phyloP scores from a whole-genome alignment of 2,888 invertebrate species.

The Acanthococcus lagerstroemiae region DNA sequence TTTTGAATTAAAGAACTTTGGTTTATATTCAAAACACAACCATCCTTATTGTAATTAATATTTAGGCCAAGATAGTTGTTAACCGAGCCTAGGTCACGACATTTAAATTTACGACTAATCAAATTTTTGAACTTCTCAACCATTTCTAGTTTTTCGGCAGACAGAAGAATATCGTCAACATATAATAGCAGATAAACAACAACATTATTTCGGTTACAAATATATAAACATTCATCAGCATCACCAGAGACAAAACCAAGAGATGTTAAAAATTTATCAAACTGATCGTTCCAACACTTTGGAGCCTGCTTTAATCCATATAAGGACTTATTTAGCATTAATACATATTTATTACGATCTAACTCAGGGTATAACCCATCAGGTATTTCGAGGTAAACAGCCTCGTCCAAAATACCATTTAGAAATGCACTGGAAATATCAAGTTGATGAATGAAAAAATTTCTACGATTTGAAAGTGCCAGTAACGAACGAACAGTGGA shows the following conservation, averaged over 20 bases:
- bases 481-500: slow-evolving; percentile 36
- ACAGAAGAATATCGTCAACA: neutral
- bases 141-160: neutral
- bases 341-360: slow-evolving; percentile 38
- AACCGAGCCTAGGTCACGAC: no score
- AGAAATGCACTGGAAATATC: slow-evolving; percentile 39
- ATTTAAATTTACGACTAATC: no score
- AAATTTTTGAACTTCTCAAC: neutral
- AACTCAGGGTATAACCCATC: slow-evolving; percentile 37
- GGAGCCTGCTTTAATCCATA: slow-evolving; percentile 42
- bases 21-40: no score
- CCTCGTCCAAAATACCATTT: slow-evolving; percentile 38
- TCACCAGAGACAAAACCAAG: slow-evolving; percentile 36
- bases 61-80: no score
- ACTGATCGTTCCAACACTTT: slow-evolving; percentile 39
- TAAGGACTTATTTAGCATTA: slow-evolving; percentile 39
- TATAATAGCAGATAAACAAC: no score
- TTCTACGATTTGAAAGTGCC: slow-evolving; percentile 35
- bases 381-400: slow-evolving; percentile 40
- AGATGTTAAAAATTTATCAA: slow-evolving; percentile 37
- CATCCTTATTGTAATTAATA: no score
- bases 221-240: slow-evolving; percentile 39
- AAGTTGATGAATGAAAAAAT: no score
- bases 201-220: slow-evolving; percentile 29
- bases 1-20: no score